Percentiles rank a stretch among this genome's conserved stretches.
phyloP scores from a whole-genome alignment of 2,797 vertebrate genomes.

The Arctocebus calabarensis region DNA sequence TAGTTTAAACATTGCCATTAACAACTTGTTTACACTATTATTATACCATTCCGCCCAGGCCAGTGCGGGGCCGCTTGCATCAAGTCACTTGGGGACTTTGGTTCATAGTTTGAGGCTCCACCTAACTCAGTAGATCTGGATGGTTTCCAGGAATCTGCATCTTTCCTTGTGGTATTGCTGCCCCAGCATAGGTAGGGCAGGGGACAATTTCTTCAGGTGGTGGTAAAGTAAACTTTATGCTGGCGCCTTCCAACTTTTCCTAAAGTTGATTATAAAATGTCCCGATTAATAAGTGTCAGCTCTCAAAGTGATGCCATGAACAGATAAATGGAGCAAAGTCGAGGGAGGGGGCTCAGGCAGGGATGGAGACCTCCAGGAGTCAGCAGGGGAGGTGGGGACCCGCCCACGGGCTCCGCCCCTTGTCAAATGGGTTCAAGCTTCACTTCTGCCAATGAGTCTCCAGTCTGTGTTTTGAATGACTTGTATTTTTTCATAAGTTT shows the following conservation, averaged over 20 bases:
- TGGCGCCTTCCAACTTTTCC: background rate
- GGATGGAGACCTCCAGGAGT: background rate
- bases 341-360: background rate
- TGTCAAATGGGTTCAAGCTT: background rate
- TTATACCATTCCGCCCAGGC: background rate
- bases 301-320: background rate
- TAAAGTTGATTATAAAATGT: background rate
- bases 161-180: background rate
- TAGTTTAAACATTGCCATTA: background rate
- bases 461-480: conserved; percentile 21
- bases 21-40: background rate
- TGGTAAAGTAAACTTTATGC: background rate
- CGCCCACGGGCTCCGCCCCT: background rate
- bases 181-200: background rate
- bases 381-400: background rate
- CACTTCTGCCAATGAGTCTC: background rate
- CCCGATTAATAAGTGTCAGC: background rate
- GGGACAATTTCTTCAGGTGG: background rate
- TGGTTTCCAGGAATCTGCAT: background rate
- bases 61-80: background rate
- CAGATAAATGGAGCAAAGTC: background rate
- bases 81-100: background rate
- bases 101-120: background rate
- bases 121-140: background rate
- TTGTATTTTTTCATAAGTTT: conserved; percentile 66